phyloP scores from a whole-genome alignment of 2,797 vertebrate genomes.

The Luscinia megarhynchos region DNA sequence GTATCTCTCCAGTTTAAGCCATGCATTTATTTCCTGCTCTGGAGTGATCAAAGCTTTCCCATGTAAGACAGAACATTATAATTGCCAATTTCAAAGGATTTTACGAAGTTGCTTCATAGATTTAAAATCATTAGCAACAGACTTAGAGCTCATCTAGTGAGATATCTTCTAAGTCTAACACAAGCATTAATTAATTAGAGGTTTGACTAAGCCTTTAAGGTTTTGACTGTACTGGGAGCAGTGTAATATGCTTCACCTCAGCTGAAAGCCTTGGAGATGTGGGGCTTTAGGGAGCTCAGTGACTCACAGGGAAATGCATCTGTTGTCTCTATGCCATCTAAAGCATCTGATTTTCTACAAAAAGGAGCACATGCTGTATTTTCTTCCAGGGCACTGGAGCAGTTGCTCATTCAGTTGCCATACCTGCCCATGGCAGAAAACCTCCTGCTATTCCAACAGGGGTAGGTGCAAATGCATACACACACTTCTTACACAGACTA shows the following conservation, averaged over 20 bases:
- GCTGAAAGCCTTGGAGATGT: not conserved
- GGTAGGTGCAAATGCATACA: not conserved
- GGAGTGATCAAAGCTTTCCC: constrained; percentile 38
- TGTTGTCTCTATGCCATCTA: not conserved
- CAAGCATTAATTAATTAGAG: constrained; percentile 30
- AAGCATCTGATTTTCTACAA: not conserved
- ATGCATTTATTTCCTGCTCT: constrained; percentile 28
- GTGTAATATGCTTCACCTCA: not conserved
- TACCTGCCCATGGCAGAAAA: constrained; percentile 29
- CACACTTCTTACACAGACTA: not conserved
- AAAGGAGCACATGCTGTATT: not conserved
- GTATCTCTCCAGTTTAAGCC: not conserved
- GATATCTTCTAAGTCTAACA: constrained; percentile 22
- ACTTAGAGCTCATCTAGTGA: not conserved
- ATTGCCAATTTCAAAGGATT: constrained; percentile 52
- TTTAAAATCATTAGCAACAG: constrained; percentile 48
- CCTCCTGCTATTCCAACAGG: not conserved
- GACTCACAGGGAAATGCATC: not conserved
- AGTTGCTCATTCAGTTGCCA: not conserved
- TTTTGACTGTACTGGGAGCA: not conserved
- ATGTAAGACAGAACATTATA: constrained; percentile 17
- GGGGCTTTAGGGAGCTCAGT: not conserved
- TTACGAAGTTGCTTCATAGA: not conserved
- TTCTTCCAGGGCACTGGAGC: constrained; percentile 13
- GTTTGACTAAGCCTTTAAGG: constrained; percentile 26